Evolutionary conservation across 2,113 vertebrate species (phyloP), one percentile per base, ranked within the genome.

Genomic region (Xenopus borealis): DNA sequence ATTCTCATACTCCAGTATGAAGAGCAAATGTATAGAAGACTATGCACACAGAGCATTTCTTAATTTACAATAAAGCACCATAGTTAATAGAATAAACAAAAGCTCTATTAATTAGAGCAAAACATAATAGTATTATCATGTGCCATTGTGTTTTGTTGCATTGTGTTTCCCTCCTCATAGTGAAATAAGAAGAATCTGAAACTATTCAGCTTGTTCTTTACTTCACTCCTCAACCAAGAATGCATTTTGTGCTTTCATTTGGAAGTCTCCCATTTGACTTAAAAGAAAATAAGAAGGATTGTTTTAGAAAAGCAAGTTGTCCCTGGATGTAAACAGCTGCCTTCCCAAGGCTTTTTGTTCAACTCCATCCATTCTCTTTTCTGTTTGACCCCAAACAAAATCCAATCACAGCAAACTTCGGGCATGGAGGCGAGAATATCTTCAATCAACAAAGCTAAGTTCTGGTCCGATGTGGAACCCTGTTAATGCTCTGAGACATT

Each of bases 221-320:
- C 14, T 9, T 46, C 7, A 18, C 30, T 11, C 72, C 65, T 23
- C 33, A 6, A 6, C 19, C 8, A 40, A 68, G 65, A 20, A 52
- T 50, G 52, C 27, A 19, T 62, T 68, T 75, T 33, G 55, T 18
- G 13, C 45, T 52, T 75, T 68, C 7, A 61, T 62, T 68, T 75
- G 72, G 72, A 57, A 53, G 20, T 40, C 20, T 69, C 52, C 66
- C 27, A 63, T 68, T 62, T 59, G 62, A 66, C 66, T 69, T 69
- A 75, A 75, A 62, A 55, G 66, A 53, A 75, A 75, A 75, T 75
- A 27, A 50, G 46, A 75, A 20, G 66, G 73, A 50, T 75, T 75
- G 69, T 44, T 46, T 44, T 62, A 16, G 61, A 62, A 69, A 67
- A 10, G n/a, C 66, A 63, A 66, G 73, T 68, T 75, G 72, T 68